Evolutionary conservation across 2,113 vertebrate species (phyloP), one percentile per base, ranked within the genome.

Genomic region (Trogon melanurus): DNA sequence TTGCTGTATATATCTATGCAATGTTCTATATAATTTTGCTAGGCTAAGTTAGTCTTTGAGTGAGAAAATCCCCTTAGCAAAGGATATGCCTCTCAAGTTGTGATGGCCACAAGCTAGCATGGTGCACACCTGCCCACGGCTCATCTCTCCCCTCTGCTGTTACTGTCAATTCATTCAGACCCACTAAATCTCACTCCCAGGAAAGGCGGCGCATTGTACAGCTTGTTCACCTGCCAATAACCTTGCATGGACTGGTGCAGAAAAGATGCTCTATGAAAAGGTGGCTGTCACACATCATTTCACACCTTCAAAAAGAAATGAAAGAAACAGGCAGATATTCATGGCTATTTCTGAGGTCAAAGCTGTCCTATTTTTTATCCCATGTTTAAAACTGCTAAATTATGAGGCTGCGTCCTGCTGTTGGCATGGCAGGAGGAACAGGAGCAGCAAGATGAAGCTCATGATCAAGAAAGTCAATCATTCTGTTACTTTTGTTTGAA

Each of bases 181-280:
- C 58, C 41, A 2, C 12, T 0, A 11, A 11, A 22, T 23, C 17
- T 53, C 45, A 4, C 16, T 0, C 0, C 13, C 41, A 62, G 73
- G 54, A 45, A 71, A 34, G 56, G 20, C 21, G 73, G 64, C 17
- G 8, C 32, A 2, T 22, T 17, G 71, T 45, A 13, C 51, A 47
- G 44, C 47, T 74, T 29, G 13, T 12, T 70, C 64, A 25, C 32
- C 23, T 36, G 74, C 66, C 91, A 89, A 1, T 4, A 84, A 80
- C 47, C 23, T 84, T 74, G 82, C 48, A 25, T 7, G 15, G 69
- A 13, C 9, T 14, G 16, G 48, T 88, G 56, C 66, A 69, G 26
- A 36, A 62, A 87, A 64, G 53, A 38, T 38, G 41, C 30, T 69
- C 7, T 17, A 30, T 5, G 34, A 27, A 67, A 69, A 67, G 27